phyloP scores from a whole-genome alignment of 2,888 invertebrate genomes.

The Helleia helle region DNA sequence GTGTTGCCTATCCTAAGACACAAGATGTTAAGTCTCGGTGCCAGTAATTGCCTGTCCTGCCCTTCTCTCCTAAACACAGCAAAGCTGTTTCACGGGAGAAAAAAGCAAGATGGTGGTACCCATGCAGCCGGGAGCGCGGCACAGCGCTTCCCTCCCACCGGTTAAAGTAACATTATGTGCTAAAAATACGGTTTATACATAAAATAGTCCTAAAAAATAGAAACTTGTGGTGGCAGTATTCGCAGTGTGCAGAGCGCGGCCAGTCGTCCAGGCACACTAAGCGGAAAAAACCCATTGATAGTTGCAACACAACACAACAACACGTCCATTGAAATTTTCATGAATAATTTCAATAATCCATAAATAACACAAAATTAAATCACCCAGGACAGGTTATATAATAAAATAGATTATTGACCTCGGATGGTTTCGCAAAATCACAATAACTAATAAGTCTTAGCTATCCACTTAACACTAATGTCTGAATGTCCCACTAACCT shows the following conservation, averaged over 20 bases:
- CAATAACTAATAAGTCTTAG: conserved; percentile 11
- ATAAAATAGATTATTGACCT: neutral
- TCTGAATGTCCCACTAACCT: conserved; percentile 25
- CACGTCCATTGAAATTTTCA: neutral
- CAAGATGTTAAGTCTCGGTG: no score
- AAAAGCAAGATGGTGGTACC: no score
- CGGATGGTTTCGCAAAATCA: conserved; percentile 6
- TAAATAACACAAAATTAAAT: neutral
- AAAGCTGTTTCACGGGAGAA: no score
- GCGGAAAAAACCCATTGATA: conserved; percentile 47
- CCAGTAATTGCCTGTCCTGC: no score
- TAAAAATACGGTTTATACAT: no score
- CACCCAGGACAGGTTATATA: conserved; percentile 2
- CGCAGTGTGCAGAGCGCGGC: conserved; percentile 35
- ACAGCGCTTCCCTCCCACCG: no score
- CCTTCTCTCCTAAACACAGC: no score
- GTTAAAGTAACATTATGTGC: no score
- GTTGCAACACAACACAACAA: conserved; percentile 18
- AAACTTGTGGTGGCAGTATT: neutral
- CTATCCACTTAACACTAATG: conserved; percentile 5
- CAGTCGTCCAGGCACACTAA: conserved; percentile 62
- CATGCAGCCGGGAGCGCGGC: no score
- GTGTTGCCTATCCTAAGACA: no score
- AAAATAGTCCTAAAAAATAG: neutral
- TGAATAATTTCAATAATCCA: neutral